These are phyloP conservation scores for Montifringilla adamsi DNA, from an alignment of 2,113 vertebrate genomes.

Conservation along the genomic window DNA sequence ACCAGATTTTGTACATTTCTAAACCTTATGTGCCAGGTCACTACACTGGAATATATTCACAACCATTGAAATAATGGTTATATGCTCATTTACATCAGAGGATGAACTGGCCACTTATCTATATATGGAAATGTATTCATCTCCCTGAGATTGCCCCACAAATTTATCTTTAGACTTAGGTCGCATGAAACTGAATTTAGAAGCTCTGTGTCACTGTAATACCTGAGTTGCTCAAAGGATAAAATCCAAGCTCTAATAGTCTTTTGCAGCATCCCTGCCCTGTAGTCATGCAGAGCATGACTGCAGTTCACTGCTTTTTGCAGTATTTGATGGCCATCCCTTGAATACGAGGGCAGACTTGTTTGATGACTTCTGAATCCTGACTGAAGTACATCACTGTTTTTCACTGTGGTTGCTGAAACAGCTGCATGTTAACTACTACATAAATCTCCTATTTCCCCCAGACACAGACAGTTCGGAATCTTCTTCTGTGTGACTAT, in stretches of 20 bases:
- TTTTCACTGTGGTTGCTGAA: conserved; percentile 24
- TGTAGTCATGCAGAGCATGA: background rate
- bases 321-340: background rate
- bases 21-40: background rate
- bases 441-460: conserved; percentile 39
- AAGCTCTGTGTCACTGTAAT: background rate
- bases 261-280: background rate
- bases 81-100: background rate
- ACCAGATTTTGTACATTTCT: background rate
- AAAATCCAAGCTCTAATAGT: background rate
- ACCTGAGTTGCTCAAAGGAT: background rate
- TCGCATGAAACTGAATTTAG: background rate
- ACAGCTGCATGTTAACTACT: conserved; percentile 1
- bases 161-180: background rate
- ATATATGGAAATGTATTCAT: background rate
- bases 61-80: background rate
- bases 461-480: conserved; percentile 22
- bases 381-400: background rate
- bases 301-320: background rate
- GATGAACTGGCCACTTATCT: background rate
- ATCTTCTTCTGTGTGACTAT: conserved; percentile 29
- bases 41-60: background rate
- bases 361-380: conserved; percentile 5
- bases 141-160: background rate
- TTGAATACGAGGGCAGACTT: background rate